Evolutionary conservation across 1,140 invertebrate species (phyloP).

Genomic region (Caenorhabditis remanei): DNA sequence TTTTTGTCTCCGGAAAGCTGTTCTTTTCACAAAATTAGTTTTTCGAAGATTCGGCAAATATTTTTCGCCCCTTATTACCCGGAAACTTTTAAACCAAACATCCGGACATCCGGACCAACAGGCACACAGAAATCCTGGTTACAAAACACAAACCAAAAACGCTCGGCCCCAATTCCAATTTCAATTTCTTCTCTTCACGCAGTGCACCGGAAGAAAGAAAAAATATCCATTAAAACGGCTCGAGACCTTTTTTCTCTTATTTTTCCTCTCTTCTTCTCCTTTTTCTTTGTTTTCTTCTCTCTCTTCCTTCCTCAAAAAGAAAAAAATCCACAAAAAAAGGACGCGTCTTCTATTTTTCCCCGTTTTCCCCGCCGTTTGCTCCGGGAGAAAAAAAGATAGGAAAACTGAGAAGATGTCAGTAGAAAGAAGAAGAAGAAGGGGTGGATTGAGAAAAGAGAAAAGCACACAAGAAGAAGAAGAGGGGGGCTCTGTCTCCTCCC

Average conservation of each 20-base stretch:
- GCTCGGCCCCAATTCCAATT: background rate
- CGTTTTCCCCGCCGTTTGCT: background rate
- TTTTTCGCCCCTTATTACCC: too few species aligned
- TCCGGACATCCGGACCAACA: too few species aligned
- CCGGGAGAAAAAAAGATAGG: background rate
- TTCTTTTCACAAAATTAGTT: background rate
- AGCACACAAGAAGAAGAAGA: background rate
- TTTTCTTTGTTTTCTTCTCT: background rate
- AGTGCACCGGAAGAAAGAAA: background rate
- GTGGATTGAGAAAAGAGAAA: background rate
- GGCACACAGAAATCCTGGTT: too few species aligned
- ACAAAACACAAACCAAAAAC: too few species aligned
- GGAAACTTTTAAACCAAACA: too few species aligned
- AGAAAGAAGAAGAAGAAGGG: background rate
- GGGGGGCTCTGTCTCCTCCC: background rate
- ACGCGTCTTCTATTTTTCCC: conserved; percentile 22
- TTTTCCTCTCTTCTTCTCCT: background rate
- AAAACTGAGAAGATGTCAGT: conserved; percentile 22
- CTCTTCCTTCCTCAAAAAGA: background rate
- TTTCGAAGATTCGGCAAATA: background rate
- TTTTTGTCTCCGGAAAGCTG: background rate
- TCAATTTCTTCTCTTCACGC: background rate
- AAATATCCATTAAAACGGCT: conserved; percentile 2
- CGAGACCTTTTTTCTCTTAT: background rate
- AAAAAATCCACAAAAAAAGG: conserved; percentile 16